Conservation (phyloP, 2,888 invertebrate genomes). For the Abrostola triplasia region DNA sequence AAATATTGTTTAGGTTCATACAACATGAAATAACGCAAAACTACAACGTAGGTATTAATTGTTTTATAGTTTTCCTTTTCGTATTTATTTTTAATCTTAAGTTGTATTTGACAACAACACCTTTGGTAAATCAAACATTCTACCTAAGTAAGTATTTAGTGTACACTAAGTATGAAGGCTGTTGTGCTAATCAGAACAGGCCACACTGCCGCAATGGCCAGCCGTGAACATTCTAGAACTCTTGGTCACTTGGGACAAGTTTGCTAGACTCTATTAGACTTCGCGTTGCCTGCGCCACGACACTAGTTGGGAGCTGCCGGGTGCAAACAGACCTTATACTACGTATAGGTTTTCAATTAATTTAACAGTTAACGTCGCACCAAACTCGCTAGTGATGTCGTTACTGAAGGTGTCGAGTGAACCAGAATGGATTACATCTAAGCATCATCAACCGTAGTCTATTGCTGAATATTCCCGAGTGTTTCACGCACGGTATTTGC, state of each 20-base stretch:
- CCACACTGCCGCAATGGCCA: conserved; percentile 10
- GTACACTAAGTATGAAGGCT: conserved; percentile 17
- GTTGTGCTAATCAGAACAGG: conserved; percentile 30
- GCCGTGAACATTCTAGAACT: conserved; percentile 26
- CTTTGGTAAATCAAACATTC: conserved; percentile 5
- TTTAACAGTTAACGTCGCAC: conserved; percentile 17
- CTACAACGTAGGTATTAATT: too few relatives aligned
- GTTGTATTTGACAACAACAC: background rate
- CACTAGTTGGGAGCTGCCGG: conserved; percentile 17
- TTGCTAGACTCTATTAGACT: conserved; percentile 51
- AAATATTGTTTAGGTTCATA: too few relatives aligned
- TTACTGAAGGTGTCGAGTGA: conserved; percentile 10
- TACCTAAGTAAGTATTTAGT: conserved; percentile 17
- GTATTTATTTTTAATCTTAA: background rate
- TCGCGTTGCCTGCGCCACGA: conserved; percentile 21
- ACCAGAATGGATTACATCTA: conserved; percentile 22
- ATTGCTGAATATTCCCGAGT: conserved; percentile 6
- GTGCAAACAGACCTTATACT: conserved; percentile 16
- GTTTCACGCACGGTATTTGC: conserved; percentile 30
- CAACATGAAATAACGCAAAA: too few relatives aligned
- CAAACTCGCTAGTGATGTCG: conserved; percentile 2
- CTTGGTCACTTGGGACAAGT: conserved; percentile 49
- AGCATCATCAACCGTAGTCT: conserved; percentile 13
- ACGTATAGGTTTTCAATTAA: conserved; percentile 43
- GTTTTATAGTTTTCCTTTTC: too few relatives aligned